phyloP scores from a whole-genome alignment of 2,113 vertebrate species.

The Podiceps cristatus region DNA sequence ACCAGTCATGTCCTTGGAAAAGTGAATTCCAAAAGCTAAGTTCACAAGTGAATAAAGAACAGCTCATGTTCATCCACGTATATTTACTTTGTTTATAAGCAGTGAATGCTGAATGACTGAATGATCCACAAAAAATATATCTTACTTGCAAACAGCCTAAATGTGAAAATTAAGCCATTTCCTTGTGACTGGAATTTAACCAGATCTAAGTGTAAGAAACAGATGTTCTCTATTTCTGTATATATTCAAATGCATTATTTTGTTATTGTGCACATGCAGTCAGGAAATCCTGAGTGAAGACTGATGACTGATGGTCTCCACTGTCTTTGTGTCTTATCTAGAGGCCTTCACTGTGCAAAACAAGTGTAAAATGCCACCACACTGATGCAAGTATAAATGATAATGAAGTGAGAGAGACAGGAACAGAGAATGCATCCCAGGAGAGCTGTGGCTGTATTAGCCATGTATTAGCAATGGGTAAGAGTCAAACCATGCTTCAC shows the following conservation, averaged over 20 bases:
- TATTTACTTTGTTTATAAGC: conserved; percentile 7
- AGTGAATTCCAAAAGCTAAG: not conserved
- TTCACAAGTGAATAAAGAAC: not conserved
- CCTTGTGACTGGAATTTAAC: not conserved
- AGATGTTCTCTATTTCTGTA: not conserved
- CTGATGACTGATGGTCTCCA: not conserved
- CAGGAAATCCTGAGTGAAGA: conserved; percentile 31
- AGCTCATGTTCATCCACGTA: not conserved
- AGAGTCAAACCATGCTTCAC: not conserved
- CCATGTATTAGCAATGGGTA: not conserved
- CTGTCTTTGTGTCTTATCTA: not conserved
- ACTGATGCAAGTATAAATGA: not conserved
- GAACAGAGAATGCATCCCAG: not conserved
- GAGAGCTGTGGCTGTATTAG: not conserved
- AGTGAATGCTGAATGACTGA: not conserved
- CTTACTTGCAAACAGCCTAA: not conserved
- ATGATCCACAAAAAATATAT: not conserved
- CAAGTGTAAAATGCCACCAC: not conserved
- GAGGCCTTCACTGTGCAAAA: not conserved
- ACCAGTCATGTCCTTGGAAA: not conserved
- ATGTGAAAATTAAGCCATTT: not conserved
- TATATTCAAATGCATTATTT: not conserved
- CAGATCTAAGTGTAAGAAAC: not conserved
- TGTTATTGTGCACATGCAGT: not conserved
- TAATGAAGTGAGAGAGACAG: not conserved